Evolutionary conservation across 2,888 invertebrate species (phyloP), one percentile per base, ranked within the genome.

Genomic region (Ceratothoa steindachneri): DNA sequence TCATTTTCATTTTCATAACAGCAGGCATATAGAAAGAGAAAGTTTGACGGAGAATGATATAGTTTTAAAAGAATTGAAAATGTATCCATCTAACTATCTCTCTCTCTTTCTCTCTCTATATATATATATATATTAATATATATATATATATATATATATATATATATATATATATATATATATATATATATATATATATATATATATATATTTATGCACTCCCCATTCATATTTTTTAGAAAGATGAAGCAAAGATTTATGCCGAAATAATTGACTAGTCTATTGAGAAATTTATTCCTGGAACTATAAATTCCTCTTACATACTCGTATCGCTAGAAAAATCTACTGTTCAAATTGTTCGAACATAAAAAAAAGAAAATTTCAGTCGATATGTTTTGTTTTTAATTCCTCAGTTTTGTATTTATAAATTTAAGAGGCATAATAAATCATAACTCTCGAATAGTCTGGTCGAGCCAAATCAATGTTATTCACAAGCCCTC

Each of bases 71-170:
- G 15, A 15, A 15, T 41, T 41, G 41, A 41, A 5, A 15, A 41
- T 41, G 15, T 15, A 41, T 41, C 41, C 15, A 5, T 41, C 41
- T 15, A 41, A 9, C 41, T 41, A 5, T 41, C 41, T 41, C 41
- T 41, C 41, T 41, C 41, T 41, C 41, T 41, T 15, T 41, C 41
- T 41, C 41, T 41, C 41, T 60, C 19, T 60, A 15, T 60, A 15
- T 60, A 15, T 60, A 15, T 60, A 24, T 60, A 15, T 60, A 60
- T 60, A 22, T 24, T 1, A 12, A 24, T 60, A 60, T 55, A 19
- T 55, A 55, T 55, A 55, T 55, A 55, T 55, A 55, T 55, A 55
- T 55, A 55, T 55, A 55, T 55, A 55, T 55, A 55, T 55, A 55
- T 55, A 55, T 55, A 55, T 55, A 55, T 55, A 55, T 55, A 55